Conservation (phyloP, 2,888 invertebrate species). For the Parapristionchus giblindavisi region DNA sequence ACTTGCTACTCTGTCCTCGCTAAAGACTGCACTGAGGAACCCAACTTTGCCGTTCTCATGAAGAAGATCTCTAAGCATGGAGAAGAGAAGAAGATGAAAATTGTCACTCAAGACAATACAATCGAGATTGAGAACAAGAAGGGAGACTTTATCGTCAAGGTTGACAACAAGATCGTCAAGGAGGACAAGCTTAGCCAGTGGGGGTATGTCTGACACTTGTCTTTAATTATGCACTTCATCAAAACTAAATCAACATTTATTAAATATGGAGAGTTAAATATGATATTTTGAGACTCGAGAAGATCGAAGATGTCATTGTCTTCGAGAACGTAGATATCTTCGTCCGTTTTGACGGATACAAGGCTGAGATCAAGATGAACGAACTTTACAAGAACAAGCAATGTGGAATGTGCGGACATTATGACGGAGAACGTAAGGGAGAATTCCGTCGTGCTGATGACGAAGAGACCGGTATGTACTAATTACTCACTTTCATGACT, state of each 20-base stretch:
- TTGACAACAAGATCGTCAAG: constrained; percentile 54
- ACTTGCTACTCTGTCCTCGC: constrained; percentile 71
- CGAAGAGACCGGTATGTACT: constrained; percentile 44
- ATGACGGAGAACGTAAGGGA: constrained; percentile 53
- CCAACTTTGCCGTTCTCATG: constrained; percentile 70
- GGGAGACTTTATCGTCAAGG: constrained; percentile 42
- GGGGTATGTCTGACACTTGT: constrained; percentile 16
- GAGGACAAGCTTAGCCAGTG: constrained; percentile 46
- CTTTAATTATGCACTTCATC: background rate
- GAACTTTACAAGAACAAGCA: constrained; percentile 57
- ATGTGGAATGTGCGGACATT: constrained; percentile 69
- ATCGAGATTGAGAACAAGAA: constrained; percentile 41
- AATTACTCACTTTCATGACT: background rate
- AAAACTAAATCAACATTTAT: no score
- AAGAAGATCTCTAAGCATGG: constrained; percentile 59
- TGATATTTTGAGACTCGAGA: constrained; percentile 51
- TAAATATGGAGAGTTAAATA: background rate
- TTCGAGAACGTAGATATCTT: constrained; percentile 54
- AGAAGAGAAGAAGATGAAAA: constrained; percentile 49
- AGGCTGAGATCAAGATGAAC: constrained; percentile 51
- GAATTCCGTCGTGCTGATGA: constrained; percentile 59
- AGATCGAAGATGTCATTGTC: constrained; percentile 41
- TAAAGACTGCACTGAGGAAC: constrained; percentile 70
- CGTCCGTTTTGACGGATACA: constrained; percentile 61
- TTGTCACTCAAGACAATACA: constrained; percentile 42